A percentile compares a stretch with the other conserved stretches of the same genome.
phyloP scores from a whole-genome alignment of 2,888 invertebrate species.

The Tinea pellionella region DNA sequence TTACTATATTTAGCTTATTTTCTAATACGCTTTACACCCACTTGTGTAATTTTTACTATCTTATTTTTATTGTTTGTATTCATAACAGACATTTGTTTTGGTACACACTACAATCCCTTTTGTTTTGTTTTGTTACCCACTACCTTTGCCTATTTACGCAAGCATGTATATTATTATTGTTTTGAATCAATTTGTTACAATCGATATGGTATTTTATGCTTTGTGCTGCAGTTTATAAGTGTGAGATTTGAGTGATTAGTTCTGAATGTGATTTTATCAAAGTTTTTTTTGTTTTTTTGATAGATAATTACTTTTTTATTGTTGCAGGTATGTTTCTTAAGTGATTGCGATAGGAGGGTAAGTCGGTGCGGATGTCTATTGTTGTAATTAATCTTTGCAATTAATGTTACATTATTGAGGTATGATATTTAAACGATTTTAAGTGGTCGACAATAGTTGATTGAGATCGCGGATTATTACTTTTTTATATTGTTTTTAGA shows the following conservation, averaged over 20 bases:
- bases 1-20: no score
- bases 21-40: no score
- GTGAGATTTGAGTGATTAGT: neutral
- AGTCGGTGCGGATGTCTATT: conserved; percentile 18
- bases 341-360: conserved; percentile 27
- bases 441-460: conserved; percentile 1
- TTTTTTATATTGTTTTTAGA: neutral
- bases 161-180: neutral
- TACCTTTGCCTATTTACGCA: conserved; percentile 2
- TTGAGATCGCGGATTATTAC: neutral
- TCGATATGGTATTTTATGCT: neutral
- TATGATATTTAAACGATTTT: conserved; percentile 1
- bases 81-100: neutral
- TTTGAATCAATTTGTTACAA: neutral
- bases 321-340: conserved; percentile 49
- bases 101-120: neutral
- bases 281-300: conserved; percentile 26
- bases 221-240: no score
- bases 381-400: conserved; percentile 11
- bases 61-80: no score
- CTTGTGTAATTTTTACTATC: no score
- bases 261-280: conserved; percentile 28
- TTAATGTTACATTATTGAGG: conserved; percentile 5
- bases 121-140: neutral
- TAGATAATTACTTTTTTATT: conserved; percentile 42